Base-by-base conservation (phyloP, 1,140 invertebrate genomes). In the Meloidogyne floridensis region DNA sequence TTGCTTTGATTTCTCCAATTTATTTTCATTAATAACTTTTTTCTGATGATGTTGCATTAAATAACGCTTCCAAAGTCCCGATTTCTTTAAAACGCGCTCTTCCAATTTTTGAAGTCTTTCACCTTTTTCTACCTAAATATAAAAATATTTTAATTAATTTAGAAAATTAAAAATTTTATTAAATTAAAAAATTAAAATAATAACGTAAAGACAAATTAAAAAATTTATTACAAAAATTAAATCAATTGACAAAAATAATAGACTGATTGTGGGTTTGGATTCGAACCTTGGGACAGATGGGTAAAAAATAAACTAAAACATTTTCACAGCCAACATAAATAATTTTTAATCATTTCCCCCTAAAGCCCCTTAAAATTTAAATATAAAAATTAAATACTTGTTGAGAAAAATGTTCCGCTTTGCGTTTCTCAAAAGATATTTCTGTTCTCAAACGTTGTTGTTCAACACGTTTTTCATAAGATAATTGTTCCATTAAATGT, bases 381-480 rank as follows among this genome's bases (percentile, higher is more conserved):
- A 32, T 2, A 32, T 32, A 32, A 54, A 18, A 65, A 65, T 79
- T 84, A 32, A 32, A 2, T 11, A 96, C 91, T 92, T 95, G 95
- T 81, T 93, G 92, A 72, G 94, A 93, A 90, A 95, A 94, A 91
- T 94, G 95, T 72, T 94, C 94, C 0, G 94, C 93, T 91, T 97
- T 95, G 88, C 93, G 93, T 73, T 85, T 87, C n/a, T 84, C 86
- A 75, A 86, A 75, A 6, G 94, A 93, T 74, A 98, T 94, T 92
- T 98, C 96, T 18, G 94, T 93, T 82, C 94, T 91, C 70, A 97
- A 90, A 90, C 94, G 93, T 90, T 97, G 95, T 89, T 95, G 94
- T 84, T 93, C 93, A 8, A 95, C 94, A 53, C 95, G 95, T 90
- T 93, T 93, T 91, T 98, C 96, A 91, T 97, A 97, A 15, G 94